Percentiles rank a stretch among this genome's conserved stretches.
phyloP scores from a whole-genome alignment of 2,888 invertebrate species.

The Acanthosepion pharaonis region DNA sequence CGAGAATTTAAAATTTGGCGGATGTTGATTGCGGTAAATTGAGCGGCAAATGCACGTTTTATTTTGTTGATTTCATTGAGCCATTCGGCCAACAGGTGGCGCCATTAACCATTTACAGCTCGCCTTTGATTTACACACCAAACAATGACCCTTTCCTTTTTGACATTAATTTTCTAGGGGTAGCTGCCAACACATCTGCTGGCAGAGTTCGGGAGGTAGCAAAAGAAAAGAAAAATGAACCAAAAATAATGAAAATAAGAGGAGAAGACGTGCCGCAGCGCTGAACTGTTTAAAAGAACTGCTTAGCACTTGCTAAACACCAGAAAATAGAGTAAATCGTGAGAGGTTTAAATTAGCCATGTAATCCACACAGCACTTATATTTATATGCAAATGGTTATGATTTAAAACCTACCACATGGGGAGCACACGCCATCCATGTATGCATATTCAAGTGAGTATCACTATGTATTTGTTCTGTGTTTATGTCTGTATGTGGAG shows the following conservation, averaged over 20 bases:
- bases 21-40: not conserved
- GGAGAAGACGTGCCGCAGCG: not conserved
- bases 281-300: not conserved
- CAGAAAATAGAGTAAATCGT: not conserved
- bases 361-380: not conserved
- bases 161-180: not conserved
- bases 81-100: not conserved
- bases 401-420: constrained; percentile 33
- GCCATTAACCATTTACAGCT: not conserved
- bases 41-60: not conserved
- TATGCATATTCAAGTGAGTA: not conserved
- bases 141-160: not conserved
- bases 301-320: constrained; percentile 22
- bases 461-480: not conserved
- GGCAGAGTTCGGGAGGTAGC: not conserved
- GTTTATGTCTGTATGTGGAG: not conserved
- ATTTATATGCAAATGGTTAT: constrained; percentile 33
- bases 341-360: constrained; percentile 21
- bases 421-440: not conserved
- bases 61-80: not conserved
- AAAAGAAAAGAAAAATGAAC: not conserved
- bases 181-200: not conserved
- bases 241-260: not conserved
- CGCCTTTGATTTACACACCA: not conserved
- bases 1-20: not conserved